These are phyloP conservation scores for Yoshiicerus persimilis DNA, from an alignment of 1,140 invertebrate species.

Conservation along the genomic window DNA sequence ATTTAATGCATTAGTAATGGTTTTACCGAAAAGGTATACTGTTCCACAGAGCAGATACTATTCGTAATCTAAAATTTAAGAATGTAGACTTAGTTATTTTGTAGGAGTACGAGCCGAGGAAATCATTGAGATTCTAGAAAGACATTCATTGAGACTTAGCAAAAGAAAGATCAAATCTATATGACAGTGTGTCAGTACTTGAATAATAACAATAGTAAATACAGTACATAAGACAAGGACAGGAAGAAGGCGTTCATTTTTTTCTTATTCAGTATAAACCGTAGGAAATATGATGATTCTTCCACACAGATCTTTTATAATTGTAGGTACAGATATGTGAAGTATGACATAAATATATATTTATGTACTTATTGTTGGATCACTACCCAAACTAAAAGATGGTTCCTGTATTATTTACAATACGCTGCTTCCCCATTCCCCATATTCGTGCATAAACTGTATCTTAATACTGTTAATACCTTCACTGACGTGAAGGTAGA, in stretches of 20 bases:
- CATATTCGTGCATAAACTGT: not conserved
- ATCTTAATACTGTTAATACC: not conserved
- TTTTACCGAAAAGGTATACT: not conserved
- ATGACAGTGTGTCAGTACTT: not conserved
- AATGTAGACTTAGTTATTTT: not conserved
- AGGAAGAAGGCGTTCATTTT: conserved; percentile 34
- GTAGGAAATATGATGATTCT: not conserved
- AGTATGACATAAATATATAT: not conserved
- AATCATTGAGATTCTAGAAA: not conserved
- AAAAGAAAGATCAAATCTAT: not conserved
- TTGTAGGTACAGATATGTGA: not conserved
- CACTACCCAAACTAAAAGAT: not conserved
- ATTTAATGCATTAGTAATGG: not conserved
- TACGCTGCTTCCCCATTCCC: no score
- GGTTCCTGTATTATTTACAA: not conserved
- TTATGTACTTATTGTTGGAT: not conserved
- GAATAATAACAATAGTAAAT: not conserved
- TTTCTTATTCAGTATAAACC: not conserved
- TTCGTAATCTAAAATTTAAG: not conserved
- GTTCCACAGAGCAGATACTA: not conserved
- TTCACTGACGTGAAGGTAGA: not conserved
- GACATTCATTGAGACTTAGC: not conserved
- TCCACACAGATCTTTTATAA: not conserved
- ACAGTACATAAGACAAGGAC: conserved; percentile 18
- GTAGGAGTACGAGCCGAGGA: not conserved